These are phyloP conservation scores for Zosterops lateralis DNA, from an alignment of 2,113 vertebrate species.

Conservation along the genomic window DNA sequence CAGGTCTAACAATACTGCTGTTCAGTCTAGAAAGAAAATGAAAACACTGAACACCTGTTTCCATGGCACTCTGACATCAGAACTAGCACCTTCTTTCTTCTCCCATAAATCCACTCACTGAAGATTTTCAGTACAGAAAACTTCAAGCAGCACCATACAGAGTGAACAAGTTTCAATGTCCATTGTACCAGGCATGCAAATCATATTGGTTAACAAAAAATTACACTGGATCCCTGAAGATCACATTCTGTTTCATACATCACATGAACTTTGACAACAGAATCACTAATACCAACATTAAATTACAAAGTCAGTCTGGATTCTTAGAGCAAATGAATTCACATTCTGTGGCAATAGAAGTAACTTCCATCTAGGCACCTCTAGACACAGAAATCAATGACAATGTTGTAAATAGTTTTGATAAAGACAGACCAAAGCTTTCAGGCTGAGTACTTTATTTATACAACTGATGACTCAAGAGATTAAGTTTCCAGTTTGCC, in stretches of 20 bases:
- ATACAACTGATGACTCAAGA: not conserved
- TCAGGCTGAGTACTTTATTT: not conserved
- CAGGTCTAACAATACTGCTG: not conserved
- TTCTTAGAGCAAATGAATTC: not conserved
- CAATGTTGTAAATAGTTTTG: not conserved
- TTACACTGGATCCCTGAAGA: not conserved
- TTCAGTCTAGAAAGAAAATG: not conserved
- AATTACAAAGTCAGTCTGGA: not conserved
- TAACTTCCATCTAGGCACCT: not conserved
- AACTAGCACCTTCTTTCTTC: not conserved
- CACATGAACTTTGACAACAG: not conserved
- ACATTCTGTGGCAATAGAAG: not conserved
- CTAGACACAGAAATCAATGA: not conserved
- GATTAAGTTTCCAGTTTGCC: not conserved
- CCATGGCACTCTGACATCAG: not conserved
- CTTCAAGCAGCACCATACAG: not conserved
- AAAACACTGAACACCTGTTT: not conserved
- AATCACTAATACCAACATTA: not conserved
- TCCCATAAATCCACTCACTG: not conserved
- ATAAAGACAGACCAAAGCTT: not conserved
- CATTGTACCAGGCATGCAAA: not conserved
- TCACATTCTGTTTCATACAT: not conserved
- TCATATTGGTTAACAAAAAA: not conserved
- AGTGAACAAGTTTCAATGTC: not conserved
- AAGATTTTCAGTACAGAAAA: not conserved